Evolutionary conservation across 2,888 invertebrate species (phyloP).

Genomic region (Catonia carolina): DNA sequence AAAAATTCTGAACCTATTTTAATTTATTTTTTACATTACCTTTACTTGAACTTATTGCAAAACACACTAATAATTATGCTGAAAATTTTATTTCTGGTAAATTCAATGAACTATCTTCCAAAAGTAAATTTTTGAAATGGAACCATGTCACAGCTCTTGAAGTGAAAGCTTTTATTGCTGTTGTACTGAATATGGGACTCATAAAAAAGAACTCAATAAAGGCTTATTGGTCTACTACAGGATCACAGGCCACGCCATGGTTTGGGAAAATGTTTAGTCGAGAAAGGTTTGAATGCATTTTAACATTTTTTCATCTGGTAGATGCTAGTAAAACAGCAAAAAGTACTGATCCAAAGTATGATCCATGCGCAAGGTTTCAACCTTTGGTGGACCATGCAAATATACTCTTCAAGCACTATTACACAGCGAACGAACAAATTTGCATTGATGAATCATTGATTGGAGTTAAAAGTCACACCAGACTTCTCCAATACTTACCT

Average conservation of each 20-base stretch:
- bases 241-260: slow-evolving; percentile 12
- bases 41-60: slow-evolving; percentile 14
- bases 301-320: slow-evolving; percentile 16
- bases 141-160: slow-evolving; percentile 6
- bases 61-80: slow-evolving; percentile 14
- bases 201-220: slow-evolving; percentile 4
- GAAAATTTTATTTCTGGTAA: background rate
- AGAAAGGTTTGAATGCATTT: slow-evolving; percentile 10
- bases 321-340: slow-evolving; percentile 3
- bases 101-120: background rate
- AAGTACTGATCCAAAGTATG: slow-evolving; percentile 4
- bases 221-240: slow-evolving; percentile 12
- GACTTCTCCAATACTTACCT: slow-evolving; percentile 15
- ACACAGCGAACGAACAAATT: slow-evolving; percentile 4
- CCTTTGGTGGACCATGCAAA: slow-evolving; percentile 14
- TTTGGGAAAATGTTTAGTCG: slow-evolving; percentile 13
- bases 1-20: slow-evolving; percentile 17
- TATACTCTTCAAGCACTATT: slow-evolving; percentile 16
- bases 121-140: slow-evolving; percentile 7
- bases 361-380: slow-evolving; percentile 18
- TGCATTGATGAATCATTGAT: slow-evolving; percentile 18
- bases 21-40: slow-evolving; percentile 14
- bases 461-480: slow-evolving; percentile 6
- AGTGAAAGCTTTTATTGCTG: slow-evolving; percentile 17
- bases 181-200: slow-evolving; percentile 14